phyloP scores from a whole-genome alignment of 2,797 vertebrate species.

The Bradypodion pumilum region DNA sequence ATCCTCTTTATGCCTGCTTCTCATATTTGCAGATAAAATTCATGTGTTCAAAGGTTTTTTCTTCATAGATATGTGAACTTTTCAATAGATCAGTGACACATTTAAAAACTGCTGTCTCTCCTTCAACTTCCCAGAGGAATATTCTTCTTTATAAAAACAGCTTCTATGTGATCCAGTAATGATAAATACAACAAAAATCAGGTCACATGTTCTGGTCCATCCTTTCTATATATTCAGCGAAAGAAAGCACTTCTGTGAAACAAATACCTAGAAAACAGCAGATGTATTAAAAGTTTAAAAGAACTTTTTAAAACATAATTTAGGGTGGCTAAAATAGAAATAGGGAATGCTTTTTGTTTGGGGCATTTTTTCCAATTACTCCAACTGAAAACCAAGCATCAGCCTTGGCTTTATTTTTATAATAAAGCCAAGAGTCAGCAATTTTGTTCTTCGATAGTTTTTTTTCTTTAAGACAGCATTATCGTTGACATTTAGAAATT shows the following conservation, averaged over 20 bases:
- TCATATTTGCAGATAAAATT: background rate
- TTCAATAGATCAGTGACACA: background rate
- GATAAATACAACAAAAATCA: background rate
- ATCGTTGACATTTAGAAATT: conserved; percentile 22
- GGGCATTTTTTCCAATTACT: background rate
- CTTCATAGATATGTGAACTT: background rate
- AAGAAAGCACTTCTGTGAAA: background rate
- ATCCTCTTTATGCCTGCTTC: background rate
- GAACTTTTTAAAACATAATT: background rate
- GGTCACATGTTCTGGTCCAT: background rate
- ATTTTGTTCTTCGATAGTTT: background rate
- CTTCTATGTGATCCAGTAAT: background rate
- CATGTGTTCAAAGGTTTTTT: background rate
- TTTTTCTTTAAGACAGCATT: background rate
- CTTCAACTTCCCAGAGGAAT: background rate
- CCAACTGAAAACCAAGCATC: background rate
- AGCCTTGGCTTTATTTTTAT: conserved; percentile 11
- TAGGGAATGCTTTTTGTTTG: background rate
- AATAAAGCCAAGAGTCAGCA: background rate
- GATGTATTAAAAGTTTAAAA: conserved; percentile 1
- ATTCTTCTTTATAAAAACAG: background rate
- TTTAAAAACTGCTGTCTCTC: background rate
- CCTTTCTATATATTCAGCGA: background rate
- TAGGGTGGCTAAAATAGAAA: background rate
- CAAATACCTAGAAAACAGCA: background rate